phyloP scores from a whole-genome alignment of 2,113 vertebrate species.

The Centrocercus urophasianus region DNA sequence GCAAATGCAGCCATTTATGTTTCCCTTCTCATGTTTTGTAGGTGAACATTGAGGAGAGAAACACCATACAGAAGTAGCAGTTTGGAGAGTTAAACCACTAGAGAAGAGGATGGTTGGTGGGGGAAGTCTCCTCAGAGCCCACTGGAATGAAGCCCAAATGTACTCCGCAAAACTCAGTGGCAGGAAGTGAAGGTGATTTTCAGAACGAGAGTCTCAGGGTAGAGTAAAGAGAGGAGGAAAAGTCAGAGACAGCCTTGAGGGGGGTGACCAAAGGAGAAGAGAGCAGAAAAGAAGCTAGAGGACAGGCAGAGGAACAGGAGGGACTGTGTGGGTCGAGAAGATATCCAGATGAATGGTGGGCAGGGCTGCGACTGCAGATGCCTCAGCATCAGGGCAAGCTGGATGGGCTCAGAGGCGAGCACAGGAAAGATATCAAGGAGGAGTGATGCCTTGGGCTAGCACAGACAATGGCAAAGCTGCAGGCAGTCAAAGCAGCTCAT shows the following conservation, averaged over 20 bases:
- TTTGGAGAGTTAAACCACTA: not conserved
- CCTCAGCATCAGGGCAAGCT: not conserved
- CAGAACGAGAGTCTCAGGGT: not conserved
- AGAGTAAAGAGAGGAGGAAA: not conserved
- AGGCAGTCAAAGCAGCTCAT: not conserved
- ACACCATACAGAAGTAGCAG: not conserved
- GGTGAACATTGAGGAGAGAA: not conserved
- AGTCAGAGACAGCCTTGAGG: not conserved
- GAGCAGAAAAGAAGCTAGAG: not conserved
- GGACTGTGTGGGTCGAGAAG: rapidly evolving
- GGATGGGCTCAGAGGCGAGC: rapidly evolving
- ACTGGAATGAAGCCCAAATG: not conserved
- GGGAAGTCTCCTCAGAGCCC: not conserved
- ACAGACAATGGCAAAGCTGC: not conserved
- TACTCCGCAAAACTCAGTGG: not conserved
- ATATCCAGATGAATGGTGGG: not conserved
- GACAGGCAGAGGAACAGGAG: not conserved
- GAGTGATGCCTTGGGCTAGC: not conserved
- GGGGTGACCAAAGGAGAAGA: not conserved
- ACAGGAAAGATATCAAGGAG: not conserved
- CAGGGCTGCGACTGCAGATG: rapidly evolving
- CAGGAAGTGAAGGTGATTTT: not conserved
- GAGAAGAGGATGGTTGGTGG: too few relatives aligned
- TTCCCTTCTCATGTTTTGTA: not conserved
- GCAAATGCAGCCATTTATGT: not conserved